Conservation (phyloP, 2,888 invertebrate species). For the Nemapogon koenigi region DNA sequence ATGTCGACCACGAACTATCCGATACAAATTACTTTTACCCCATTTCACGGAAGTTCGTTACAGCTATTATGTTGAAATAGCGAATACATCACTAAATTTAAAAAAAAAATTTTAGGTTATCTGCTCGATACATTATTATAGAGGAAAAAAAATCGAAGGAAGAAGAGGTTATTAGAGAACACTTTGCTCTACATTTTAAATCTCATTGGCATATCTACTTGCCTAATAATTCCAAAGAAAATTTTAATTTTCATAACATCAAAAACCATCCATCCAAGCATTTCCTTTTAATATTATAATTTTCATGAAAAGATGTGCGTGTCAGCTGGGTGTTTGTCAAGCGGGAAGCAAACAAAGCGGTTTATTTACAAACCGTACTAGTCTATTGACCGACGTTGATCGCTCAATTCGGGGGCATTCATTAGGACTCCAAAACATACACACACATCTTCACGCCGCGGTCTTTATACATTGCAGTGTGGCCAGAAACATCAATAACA, state of each 20-base stretch:
- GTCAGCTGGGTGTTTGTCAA: constrained; percentile 30
- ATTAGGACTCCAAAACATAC: too few relatives aligned
- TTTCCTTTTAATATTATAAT: constrained; percentile 10
- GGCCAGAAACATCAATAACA: too few relatives aligned
- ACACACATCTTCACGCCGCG: too few relatives aligned
- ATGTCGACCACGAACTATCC: constrained; percentile 38
- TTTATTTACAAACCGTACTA: constrained; percentile 20
- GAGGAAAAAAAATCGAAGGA: too few relatives aligned
- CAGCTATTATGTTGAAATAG: constrained; percentile 20
- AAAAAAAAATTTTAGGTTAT: too few relatives aligned
- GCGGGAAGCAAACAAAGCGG: constrained; percentile 22
- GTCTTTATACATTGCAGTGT: too few relatives aligned
- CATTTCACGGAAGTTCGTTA: constrained; percentile 57
- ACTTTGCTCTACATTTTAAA: background rate
- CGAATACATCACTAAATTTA: constrained; percentile 5
- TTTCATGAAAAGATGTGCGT: constrained; percentile 21
- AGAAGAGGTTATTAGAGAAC: background rate
- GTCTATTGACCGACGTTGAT: constrained; percentile 21
- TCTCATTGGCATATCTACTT: background rate
- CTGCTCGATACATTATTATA: too few relatives aligned
- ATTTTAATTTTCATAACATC: too few relatives aligned
- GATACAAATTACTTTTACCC: constrained; percentile 51
- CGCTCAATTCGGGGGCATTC: background rate
- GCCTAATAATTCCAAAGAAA: too few relatives aligned
- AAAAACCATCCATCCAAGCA: constrained; percentile 18